Conservation (phyloP, 1,140 invertebrate species). For the Aphidius gifuensis region DNA sequence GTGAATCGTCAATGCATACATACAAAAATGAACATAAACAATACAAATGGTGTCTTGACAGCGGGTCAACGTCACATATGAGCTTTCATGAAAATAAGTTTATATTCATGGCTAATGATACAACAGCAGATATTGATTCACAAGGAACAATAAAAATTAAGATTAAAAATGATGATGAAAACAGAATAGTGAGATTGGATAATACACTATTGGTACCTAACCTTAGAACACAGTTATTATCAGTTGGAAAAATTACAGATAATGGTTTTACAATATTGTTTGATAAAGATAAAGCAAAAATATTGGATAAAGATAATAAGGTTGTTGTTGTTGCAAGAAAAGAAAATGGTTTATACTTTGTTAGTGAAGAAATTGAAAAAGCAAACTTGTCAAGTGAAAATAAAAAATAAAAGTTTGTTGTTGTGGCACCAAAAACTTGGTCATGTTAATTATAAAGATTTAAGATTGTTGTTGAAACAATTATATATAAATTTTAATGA, state of each 20-base stretch:
- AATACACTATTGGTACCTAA: slow-evolving; percentile 33
- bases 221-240: slow-evolving; percentile 31
- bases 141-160: slow-evolving; percentile 21
- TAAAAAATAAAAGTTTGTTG: neutral
- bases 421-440: slow-evolving; percentile 24
- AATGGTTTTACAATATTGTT: slow-evolving; percentile 25
- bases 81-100: slow-evolving; percentile 16
- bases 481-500: neutral
- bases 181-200: slow-evolving; percentile 21
- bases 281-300: slow-evolving; percentile 3
- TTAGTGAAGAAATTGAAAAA: slow-evolving; percentile 6
- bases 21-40: neutral
- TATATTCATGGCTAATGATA: slow-evolving; percentile 20
- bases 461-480: neutral
- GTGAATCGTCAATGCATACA: neutral
- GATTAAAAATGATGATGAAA: neutral
- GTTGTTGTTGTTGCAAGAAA: slow-evolving; percentile 11
- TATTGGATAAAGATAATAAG: neutral
- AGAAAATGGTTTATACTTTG: slow-evolving; percentile 19
- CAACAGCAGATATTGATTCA: slow-evolving; percentile 11
- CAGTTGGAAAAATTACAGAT: slow-evolving; percentile 30
- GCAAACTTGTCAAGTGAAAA: neutral
- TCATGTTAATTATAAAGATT: slow-evolving; percentile 23
- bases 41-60: slow-evolving; percentile 23
- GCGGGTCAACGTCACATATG: slow-evolving; percentile 20